Base-by-base conservation (phyloP, 2,113 vertebrate genomes). In the Nematolebias whitei region DNA sequence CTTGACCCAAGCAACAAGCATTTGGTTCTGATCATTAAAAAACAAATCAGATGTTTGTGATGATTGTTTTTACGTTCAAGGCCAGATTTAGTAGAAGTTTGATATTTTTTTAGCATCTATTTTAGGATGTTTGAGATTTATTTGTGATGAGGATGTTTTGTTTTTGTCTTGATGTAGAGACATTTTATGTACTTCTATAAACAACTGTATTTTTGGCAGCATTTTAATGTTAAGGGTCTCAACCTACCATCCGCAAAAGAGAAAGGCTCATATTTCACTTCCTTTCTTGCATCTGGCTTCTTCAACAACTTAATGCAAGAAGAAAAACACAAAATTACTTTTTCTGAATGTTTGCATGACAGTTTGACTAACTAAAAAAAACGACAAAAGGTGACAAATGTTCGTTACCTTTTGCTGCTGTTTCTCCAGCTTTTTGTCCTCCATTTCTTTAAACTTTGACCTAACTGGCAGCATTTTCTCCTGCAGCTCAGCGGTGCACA, bases 361-460 rank as follows among this genome's bases (percentile, higher is more conserved):
- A 4, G 10, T 62, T 38, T 20, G 10, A 10, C 6, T 11, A 32
- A 1, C 23, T 14, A 1, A 12, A 2, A 4, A 29, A 48, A 22
- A 3, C 12, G 11, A 24, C 1, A 8, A 10, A 10, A 10, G 32
- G 32, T 2, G 32, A 1, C 3, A 29, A 29, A 10, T 2, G 32
- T 4, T 23, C 5, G 89, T 80, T 85, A 95, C 96, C 50, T 95
- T 94, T 75, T 95, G 91, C 91, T 96, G 94, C 32, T 94, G 94
- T 83, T 95, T 93, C 86, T 93, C 93, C 70, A 96, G 89, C 90
- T 96, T 98, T 85, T 94, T 95, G 86, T 99, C 98, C 88, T 99
- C 98, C 12, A 98, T 45, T 51, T 96, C 96, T 89, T 99, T 99
- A 75, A 99, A 99, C 92, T 96, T 98, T 85, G 96, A 96, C 82